Conservation (phyloP, 2,797 vertebrate genomes). For the Chelon auratus region DNA sequence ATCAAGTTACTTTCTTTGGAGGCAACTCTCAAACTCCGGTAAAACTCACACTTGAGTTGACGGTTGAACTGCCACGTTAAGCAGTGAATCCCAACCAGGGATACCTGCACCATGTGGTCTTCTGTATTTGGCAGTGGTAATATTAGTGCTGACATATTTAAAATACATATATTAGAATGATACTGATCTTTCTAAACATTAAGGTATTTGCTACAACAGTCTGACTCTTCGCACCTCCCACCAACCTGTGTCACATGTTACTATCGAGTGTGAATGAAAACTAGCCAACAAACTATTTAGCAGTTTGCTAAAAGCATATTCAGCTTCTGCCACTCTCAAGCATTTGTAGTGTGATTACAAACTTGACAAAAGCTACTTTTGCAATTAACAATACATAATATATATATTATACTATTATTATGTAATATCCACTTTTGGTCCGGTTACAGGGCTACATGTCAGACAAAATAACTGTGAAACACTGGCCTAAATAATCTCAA, state of each 20-base stretch:
- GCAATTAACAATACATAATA: not conserved
- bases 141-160: too few species aligned
- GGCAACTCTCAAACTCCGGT: slow-evolving; percentile 92
- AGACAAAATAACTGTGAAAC: not conserved
- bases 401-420: not conserved
- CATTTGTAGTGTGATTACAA: not conserved
- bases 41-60: slow-evolving; percentile 41
- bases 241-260: not conserved
- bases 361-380: too few species aligned
- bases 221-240: not conserved
- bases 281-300: not conserved
- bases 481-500: not conserved
- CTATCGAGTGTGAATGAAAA: not conserved
- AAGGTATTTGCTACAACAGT: not conserved
- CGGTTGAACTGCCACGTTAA: not conserved
- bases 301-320: not conserved
- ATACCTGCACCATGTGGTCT: too few species aligned
- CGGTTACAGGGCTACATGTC: too few species aligned
- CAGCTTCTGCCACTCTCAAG: not conserved
- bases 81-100: not conserved
- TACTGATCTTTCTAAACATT: not conserved
- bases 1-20: slow-evolving; percentile 96
- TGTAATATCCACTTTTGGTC: not conserved
- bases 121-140: not conserved
- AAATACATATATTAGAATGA: too few species aligned